Evolutionary conservation across 2,113 vertebrate species (phyloP).

Genomic region (Choloepus hoffmanni): DNA sequence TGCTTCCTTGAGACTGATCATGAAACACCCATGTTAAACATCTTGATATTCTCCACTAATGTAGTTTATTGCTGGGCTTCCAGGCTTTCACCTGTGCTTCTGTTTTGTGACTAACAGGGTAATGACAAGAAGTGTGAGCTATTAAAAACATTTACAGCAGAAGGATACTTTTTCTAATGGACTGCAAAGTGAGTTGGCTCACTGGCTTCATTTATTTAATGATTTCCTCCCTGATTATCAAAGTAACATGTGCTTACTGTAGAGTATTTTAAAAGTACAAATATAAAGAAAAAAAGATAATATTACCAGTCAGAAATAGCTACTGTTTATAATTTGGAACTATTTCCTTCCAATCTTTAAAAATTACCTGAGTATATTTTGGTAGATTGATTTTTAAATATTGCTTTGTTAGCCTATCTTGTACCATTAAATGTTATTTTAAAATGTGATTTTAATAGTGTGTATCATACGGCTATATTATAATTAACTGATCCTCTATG

Average conservation of each 20-base stretch:
- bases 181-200: not conserved
- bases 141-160: conserved; percentile 11
- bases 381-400: conserved; percentile 1
- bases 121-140: not conserved
- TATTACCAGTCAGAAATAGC: not conserved
- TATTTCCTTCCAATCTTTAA: not conserved
- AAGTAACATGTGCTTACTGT: not conserved
- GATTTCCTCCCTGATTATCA: conserved; percentile 32
- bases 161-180: not conserved
- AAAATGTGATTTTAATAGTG: conserved; percentile 2
- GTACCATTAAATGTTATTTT: conserved; percentile 4
- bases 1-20: conserved; percentile 69
- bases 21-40: conserved; percentile 70
- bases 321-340: not conserved
- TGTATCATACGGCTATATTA: not conserved
- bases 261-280: not conserved
- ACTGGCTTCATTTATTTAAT: not conserved
- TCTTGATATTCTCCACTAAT: conserved; percentile 61
- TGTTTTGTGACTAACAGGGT: not conserved
- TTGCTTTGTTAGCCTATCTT: not conserved
- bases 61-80: conserved; percentile 10
- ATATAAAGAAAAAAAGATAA: not conserved
- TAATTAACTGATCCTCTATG: not conserved
- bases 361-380: not conserved
- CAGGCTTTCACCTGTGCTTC: not conserved